Percentiles rank a stretch among this genome's conserved stretches.
phyloP scores from a whole-genome alignment of 2,797 vertebrate genomes.

The Paguma larvata region DNA sequence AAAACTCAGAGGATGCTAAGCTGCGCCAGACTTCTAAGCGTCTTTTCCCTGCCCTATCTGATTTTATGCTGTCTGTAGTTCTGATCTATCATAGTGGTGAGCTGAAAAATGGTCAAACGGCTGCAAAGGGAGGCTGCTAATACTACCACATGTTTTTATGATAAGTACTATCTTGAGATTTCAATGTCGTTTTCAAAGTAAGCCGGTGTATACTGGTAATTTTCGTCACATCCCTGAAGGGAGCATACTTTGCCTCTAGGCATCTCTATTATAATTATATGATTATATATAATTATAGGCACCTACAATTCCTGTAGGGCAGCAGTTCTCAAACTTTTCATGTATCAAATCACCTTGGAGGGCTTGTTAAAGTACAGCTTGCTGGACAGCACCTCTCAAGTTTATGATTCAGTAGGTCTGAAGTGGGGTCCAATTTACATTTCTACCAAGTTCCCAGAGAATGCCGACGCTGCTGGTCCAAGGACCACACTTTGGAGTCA shows the following conservation, averaged over 20 bases:
- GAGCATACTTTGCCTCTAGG: neutral
- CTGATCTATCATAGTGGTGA: neutral
- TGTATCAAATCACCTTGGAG: neutral
- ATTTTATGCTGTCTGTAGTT: neutral
- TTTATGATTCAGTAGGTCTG: neutral
- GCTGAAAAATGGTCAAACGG: neutral
- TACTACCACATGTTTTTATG: neutral
- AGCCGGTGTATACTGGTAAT: neutral
- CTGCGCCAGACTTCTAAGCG: neutral
- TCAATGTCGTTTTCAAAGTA: neutral
- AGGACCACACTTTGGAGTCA: neutral
- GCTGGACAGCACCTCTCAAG: neutral
- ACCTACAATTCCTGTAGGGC: neutral
- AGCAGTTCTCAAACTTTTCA: neutral
- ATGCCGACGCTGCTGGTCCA: neutral
- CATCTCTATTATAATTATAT: neutral
- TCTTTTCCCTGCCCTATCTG: neutral
- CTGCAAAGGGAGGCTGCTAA: neutral
- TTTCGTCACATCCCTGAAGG: neutral
- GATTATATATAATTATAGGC: neutral
- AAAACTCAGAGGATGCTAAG: neutral
- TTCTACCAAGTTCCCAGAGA: neutral
- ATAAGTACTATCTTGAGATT: neutral
- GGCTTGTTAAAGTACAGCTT: neutral
- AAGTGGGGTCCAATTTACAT: neutral